phyloP scores from a whole-genome alignment of 2,113 vertebrate genomes.

The Anguilla rostrata region DNA sequence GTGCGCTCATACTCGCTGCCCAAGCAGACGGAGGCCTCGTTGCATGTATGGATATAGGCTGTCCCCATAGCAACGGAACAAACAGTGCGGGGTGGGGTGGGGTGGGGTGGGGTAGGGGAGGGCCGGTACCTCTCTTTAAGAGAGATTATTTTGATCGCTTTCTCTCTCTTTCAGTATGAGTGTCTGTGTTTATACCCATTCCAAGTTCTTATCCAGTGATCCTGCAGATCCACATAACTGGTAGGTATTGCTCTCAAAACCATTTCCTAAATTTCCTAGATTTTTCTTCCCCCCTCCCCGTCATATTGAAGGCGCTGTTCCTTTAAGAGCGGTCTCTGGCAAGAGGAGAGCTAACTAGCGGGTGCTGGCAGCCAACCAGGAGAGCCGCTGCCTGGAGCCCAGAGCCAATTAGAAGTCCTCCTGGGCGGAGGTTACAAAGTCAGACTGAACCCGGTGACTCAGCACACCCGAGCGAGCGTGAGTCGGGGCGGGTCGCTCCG shows the following conservation, averaged over 20 bases:
- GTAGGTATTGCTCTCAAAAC: background rate
- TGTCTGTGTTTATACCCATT: background rate
- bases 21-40: background rate
- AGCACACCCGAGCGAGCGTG: slow-evolving; percentile 77
- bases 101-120: background rate
- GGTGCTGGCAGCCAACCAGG: slow-evolving; percentile 64
- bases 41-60: background rate
- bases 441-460: slow-evolving; percentile 89
- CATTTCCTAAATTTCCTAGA: background rate
- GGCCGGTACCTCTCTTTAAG: background rate
- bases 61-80: background rate
- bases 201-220: background rate
- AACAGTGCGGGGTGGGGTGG: background rate
- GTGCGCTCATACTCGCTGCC: background rate
- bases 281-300: background rate
- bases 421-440: slow-evolving; percentile 75
- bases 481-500: slow-evolving; percentile 84
- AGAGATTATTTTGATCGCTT: background rate
- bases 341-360: slow-evolving; percentile 62
- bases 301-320: slow-evolving; percentile 41
- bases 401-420: slow-evolving; percentile 72
- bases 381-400: slow-evolving; percentile 49
- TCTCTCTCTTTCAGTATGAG: background rate
- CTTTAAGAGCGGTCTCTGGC: slow-evolving; percentile 67
- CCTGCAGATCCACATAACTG: background rate